These are phyloP conservation scores for Cepaea nemoralis DNA, from an alignment of 1,140 invertebrate genomes.

Conservation along the genomic window DNA sequence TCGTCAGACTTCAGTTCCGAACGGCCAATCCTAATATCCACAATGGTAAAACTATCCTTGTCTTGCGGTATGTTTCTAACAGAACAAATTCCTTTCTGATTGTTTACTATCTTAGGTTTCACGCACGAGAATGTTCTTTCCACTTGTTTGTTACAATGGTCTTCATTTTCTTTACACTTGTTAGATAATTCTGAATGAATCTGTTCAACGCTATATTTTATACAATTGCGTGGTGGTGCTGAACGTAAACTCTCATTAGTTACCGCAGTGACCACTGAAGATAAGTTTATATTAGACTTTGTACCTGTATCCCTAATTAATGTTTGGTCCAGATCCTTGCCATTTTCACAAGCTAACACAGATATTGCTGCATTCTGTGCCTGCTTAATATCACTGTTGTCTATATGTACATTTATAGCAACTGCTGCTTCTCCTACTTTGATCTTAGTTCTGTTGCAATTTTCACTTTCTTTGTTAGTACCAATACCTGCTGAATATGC, in stretches of 20 bases:
- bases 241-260: not conserved
- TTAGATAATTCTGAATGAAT: not conserved
- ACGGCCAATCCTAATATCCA: constrained; percentile 2
- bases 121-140: not conserved
- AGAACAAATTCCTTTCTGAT: constrained; percentile 8
- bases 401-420: not conserved
- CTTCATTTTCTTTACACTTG: not conserved
- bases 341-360: not conserved
- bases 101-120: not conserved
- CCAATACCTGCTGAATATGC: not conserved
- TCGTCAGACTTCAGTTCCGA: constrained; percentile 46
- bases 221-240: not conserved
- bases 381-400: not conserved
- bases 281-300: not conserved
- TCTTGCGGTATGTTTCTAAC: constrained; percentile 26
- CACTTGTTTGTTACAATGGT: not conserved
- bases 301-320: not conserved
- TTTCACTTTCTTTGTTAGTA: not conserved
- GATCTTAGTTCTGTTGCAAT: not conserved
- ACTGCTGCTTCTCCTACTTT: not conserved
- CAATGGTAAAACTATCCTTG: constrained; percentile 34
- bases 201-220: not conserved
- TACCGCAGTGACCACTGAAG: not conserved
- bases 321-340: not conserved
- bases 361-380: not conserved